Evolutionary conservation across 2,888 invertebrate species (phyloP).

Genomic region (Clistopyga incitator): DNA sequence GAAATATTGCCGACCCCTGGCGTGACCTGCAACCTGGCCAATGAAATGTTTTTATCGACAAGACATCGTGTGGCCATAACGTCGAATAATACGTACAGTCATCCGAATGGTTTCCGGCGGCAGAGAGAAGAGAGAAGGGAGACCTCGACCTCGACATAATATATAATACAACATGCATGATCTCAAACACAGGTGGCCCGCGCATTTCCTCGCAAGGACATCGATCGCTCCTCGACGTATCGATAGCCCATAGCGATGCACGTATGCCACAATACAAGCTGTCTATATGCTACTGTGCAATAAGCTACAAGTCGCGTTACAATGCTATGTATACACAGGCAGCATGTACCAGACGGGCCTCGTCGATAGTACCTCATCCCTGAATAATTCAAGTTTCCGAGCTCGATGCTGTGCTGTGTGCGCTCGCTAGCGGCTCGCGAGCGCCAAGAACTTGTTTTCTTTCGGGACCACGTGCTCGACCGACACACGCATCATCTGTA

Average conservation of each 20-base stretch:
- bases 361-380: constrained; percentile 56
- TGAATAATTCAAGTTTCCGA: constrained; percentile 60
- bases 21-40: neutral
- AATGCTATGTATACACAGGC: neutral
- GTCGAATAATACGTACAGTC: neutral
- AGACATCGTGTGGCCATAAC: neutral
- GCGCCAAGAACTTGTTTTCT: constrained; percentile 50
- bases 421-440: constrained; percentile 5
- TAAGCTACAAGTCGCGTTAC: constrained; percentile 40
- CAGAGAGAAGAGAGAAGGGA: neutral
- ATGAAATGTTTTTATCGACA: neutral
- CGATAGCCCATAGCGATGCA: constrained; percentile 28
- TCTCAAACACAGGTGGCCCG: constrained; percentile 37
- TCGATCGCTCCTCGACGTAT: constrained; percentile 48
- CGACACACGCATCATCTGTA: neutral
- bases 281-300: constrained; percentile 3
- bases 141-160: constrained; percentile 27
- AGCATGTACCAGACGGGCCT: constrained; percentile 31
- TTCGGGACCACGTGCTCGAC: constrained; percentile 34
- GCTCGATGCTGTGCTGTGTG: constrained; percentile 17
- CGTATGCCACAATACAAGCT: constrained; percentile 12
- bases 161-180: neutral
- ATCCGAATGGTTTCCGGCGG: neutral
- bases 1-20: too few species aligned
- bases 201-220: constrained; percentile 33